A percentile compares a stretch with the other conserved stretches of the same genome.
These are phyloP conservation scores for Erebia ligea DNA, from an alignment of 2,888 invertebrate genomes.

Conservation along the genomic window DNA sequence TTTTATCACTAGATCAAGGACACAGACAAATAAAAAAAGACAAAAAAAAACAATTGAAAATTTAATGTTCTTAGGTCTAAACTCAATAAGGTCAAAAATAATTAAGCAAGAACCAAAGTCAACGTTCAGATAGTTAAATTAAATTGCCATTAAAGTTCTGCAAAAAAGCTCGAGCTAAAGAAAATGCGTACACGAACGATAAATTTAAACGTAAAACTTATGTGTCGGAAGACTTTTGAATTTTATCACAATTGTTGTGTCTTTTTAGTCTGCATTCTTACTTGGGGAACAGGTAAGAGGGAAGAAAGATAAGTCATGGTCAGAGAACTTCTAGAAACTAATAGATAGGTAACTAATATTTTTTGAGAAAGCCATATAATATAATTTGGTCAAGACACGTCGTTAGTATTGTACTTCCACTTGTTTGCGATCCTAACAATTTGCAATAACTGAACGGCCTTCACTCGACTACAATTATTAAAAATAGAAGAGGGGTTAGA, in stretches of 20 bases:
- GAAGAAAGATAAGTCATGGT: too few species aligned
- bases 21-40: neutral
- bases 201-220: too few species aligned
- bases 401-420: neutral
- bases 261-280: too few species aligned
- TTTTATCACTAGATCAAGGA: neutral
- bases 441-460: too few species aligned
- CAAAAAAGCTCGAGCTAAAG: neutral
- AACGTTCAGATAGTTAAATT: slow-evolving; percentile 1
- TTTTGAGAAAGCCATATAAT: too few species aligned
- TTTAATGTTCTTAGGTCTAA: neutral
- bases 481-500: too few species aligned
- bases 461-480: too few species aligned
- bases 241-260: neutral
- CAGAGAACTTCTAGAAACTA: too few species aligned
- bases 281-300: too few species aligned
- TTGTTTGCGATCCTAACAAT: neutral
- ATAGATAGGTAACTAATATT: too few species aligned
- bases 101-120: slow-evolving; percentile 1
- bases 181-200: slow-evolving; percentile 5
- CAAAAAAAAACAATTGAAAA: neutral
- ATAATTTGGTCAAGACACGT: neutral
- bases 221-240: neutral
- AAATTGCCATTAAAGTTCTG: neutral
- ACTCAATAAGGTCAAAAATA: slow-evolving; percentile 5